Evolutionary conservation across 2,113 vertebrate species (phyloP).

Genomic region (Podarcis raffonei): DNA sequence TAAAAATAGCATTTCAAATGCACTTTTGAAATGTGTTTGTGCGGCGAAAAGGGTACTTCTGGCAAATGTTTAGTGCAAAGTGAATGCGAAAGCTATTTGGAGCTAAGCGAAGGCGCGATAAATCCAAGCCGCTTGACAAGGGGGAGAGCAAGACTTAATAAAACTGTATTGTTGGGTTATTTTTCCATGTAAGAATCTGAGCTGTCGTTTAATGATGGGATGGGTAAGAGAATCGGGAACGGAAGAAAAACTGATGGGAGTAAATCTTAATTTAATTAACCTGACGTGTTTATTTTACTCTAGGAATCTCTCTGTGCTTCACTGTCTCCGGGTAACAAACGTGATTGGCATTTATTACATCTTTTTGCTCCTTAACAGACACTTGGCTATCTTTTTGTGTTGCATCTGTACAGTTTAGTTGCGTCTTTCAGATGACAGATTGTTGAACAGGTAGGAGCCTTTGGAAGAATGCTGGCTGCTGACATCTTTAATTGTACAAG

Average conservation of each 20-base stretch:
- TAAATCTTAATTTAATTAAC: background rate
- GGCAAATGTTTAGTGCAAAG: conserved; percentile 8
- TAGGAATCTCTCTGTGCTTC: background rate
- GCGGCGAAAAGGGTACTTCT: background rate
- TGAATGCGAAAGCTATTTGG: background rate
- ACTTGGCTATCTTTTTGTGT: background rate
- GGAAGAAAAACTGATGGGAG: background rate
- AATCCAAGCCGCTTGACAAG: background rate
- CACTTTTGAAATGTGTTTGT: background rate
- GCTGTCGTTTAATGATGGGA: background rate
- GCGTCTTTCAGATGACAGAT: background rate
- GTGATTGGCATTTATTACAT: background rate
- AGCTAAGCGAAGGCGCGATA: background rate
- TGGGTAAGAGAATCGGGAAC: background rate
- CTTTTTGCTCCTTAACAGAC: background rate
- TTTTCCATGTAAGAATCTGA: background rate
- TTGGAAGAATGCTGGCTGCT: background rate
- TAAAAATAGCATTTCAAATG: conserved; percentile 20
- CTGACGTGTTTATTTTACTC: background rate
- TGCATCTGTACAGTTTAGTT: accelerated
- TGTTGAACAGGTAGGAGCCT: background rate
- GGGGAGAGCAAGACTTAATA: background rate
- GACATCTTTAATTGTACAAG: accelerated
- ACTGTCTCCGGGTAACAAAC: background rate
- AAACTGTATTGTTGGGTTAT: accelerated